Percentiles rank a stretch among this genome's conserved stretches.
Evolutionary conservation across 2,797 vertebrate genomes (phyloP).

Genomic region (Rhabdophis nuchalis): DNA sequence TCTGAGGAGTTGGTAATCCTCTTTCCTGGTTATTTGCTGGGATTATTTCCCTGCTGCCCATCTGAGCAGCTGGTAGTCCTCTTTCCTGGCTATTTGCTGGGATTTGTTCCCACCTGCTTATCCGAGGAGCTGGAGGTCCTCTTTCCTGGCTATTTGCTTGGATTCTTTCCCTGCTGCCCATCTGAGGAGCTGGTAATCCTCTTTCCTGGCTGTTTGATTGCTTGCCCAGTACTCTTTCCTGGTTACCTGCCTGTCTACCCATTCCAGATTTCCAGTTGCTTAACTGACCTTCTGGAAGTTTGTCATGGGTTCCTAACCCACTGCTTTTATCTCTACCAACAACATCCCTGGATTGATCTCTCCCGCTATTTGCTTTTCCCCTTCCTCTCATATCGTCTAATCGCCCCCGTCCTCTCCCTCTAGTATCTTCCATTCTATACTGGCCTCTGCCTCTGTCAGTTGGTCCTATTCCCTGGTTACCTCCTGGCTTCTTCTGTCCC

Average conservation of each 20-base stretch:
- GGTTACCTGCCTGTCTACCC: constrained; percentile 37
- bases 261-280: constrained; percentile 46
- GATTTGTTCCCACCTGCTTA: too few species aligned
- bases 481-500: constrained; percentile 72
- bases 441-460: constrained; percentile 71
- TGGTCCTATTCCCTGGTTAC: constrained; percentile 74
- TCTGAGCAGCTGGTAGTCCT: too few species aligned
- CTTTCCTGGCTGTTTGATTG: constrained; percentile 51
- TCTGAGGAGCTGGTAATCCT: constrained; percentile 29
- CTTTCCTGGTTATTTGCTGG: too few species aligned
- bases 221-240: constrained; percentile 50
- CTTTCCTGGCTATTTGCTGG: too few species aligned
- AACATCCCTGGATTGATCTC: constrained; percentile 56
- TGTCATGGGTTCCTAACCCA: constrained; percentile 49
- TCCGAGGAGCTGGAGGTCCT: too few species aligned
- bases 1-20: too few species aligned
- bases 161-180: constrained; percentile 44
- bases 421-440: constrained; percentile 60
- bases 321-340: constrained; percentile 66
- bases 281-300: constrained; percentile 30
- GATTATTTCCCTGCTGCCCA: too few species aligned
- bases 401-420: constrained; percentile 66
- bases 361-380: constrained; percentile 67
- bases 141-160: constrained; percentile 16
- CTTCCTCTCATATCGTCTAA: constrained; percentile 54